phyloP scores from a whole-genome alignment of 2,797 vertebrate genomes.

The Sphenodon punctatus region DNA sequence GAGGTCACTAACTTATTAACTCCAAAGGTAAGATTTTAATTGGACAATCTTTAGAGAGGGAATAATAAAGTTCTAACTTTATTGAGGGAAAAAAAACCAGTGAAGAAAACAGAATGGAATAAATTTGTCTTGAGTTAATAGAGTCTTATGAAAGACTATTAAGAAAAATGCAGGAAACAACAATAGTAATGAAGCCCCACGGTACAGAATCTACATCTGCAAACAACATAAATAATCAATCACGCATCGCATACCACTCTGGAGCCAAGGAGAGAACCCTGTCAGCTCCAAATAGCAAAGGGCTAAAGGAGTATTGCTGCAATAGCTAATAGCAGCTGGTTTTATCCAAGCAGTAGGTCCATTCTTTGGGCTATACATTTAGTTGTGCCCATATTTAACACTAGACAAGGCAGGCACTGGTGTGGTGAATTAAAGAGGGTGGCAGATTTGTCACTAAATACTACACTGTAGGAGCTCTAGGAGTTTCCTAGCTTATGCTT shows the following conservation, averaged over 20 bases:
- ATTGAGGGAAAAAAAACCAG: not conserved
- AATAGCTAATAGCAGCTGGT: fast-evolving
- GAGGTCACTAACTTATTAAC: too few species aligned
- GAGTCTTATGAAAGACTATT: not conserved
- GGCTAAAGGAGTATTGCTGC: fast-evolving
- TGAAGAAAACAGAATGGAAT: not conserved
- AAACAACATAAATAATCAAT: not conserved
- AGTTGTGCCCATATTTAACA: too few species aligned
- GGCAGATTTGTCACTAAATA: too few species aligned
- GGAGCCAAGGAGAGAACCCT: fast-evolving
- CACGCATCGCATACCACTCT: not conserved
- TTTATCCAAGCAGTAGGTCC: fast-evolving
- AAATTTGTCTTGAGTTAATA: not conserved
- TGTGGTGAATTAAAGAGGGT: too few species aligned
- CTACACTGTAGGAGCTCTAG: too few species aligned
- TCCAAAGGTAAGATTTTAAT: too few species aligned
- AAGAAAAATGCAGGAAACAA: not conserved
- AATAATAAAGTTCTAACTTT: too few species aligned
- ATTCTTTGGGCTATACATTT: too few species aligned
- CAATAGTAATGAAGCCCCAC: fast-evolving
- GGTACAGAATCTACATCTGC: not conserved
- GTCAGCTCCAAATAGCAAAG: too few species aligned
- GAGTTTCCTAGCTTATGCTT: too few species aligned
- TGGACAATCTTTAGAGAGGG: too few species aligned
- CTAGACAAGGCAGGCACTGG: too few species aligned